phyloP scores from a whole-genome alignment of 2,797 vertebrate species.

The Clarias platycephalus region DNA sequence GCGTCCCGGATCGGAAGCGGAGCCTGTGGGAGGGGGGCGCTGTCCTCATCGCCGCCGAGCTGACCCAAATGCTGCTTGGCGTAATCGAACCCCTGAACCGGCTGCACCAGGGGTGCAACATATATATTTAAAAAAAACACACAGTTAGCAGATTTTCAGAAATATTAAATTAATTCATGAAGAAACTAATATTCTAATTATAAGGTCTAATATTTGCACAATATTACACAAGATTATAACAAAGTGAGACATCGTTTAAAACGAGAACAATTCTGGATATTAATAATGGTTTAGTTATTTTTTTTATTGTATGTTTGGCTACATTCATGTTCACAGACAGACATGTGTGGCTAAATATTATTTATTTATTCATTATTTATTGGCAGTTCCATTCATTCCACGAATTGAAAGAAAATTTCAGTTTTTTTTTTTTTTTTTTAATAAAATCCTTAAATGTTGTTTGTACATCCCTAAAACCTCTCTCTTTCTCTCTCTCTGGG shows the following conservation, averaged over 20 bases:
- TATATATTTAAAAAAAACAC: not conserved
- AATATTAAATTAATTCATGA: not conserved
- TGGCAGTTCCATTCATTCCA: not conserved
- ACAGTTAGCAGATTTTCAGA: not conserved
- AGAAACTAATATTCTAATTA: no score
- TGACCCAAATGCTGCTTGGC: constrained; percentile 97
- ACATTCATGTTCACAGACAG: not conserved
- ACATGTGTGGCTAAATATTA: not conserved
- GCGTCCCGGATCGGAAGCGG: constrained; percentile 86
- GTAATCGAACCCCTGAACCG: constrained; percentile 97
- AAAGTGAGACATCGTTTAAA: not conserved
- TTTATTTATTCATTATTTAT: not conserved
- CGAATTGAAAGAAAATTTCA: not conserved
- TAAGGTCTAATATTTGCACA: not conserved
- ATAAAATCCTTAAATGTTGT: not conserved
- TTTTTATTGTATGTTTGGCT: not conserved
- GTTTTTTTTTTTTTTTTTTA: not conserved
- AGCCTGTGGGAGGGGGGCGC: constrained; percentile 88
- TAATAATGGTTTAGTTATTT: not conserved
- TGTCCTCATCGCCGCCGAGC: constrained; percentile 91
- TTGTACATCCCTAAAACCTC: not conserved
- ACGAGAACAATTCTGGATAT: not conserved
- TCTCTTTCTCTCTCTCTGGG: not conserved
- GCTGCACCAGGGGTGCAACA: constrained; percentile 68
- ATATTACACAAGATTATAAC: not conserved